Base-by-base conservation (phyloP, 2,113 vertebrate species). In the Podilymbus podiceps region DNA sequence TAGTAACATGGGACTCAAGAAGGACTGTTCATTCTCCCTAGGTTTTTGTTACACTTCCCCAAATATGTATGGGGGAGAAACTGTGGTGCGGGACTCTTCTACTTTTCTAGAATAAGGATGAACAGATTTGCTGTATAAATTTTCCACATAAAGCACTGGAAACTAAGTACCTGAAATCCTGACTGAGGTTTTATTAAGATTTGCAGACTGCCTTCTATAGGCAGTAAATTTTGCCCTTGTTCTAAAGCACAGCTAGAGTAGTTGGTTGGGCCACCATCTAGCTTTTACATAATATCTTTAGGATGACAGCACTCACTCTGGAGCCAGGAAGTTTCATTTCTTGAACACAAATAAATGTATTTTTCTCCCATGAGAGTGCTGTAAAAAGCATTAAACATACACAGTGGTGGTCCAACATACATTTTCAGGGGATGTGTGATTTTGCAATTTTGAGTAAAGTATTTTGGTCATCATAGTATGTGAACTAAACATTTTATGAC, bases 21-120 rank as follows among this genome's bases (percentile, higher is more conserved):
- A 64, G 5, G 12, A 28, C 7, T 67, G 85, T 47, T 59, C 12
- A 50, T 31, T 81, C 21, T 27, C 25, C 11, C 15, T 28, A 6
- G 8, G 4, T 25, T 92, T 92, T 63, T 94, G 6, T 25, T 63
- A 22, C 7, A 19, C 3, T 47, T 88, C 15, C 13, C 15, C 9
- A 84, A 44, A 42, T 14, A 55, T 0, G 2, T 25, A 42, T 3
- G 15, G 5, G 6, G 38, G 5, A 63, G 35, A 77, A 77, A 24
- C 8, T 19, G 9, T 0, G 1, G 8, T 1, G 6, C 23, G 27
- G 5, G 13, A 9, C 2, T 4, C 30, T 50, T 53, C 35, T 73
- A 4, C 18, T 64, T 69, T 50, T 90, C 53, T 73, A 76, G 14
- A 82, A 42, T 10, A 73, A 5, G 9, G 23, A 58, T 1, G 1